Conservation (phyloP, 2,888 invertebrate species). For the Rhodophaea formosa region DNA sequence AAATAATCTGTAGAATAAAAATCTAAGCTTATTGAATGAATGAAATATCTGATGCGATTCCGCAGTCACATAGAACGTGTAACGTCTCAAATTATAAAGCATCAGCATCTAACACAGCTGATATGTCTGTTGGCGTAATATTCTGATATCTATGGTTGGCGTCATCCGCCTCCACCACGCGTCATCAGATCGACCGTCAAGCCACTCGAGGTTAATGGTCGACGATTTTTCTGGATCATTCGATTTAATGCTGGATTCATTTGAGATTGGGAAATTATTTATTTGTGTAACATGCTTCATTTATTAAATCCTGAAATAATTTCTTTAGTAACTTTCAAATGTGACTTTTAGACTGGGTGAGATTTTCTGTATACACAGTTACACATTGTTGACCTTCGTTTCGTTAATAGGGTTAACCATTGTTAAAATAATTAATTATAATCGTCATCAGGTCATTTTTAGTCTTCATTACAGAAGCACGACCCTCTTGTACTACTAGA, state of each 20-base stretch:
- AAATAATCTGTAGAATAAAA: not conserved
- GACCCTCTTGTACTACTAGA: too few species aligned
- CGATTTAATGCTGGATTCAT: constrained; percentile 21
- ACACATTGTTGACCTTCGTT: too few species aligned
- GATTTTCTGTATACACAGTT: too few species aligned
- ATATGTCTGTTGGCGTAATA: constrained; percentile 28
- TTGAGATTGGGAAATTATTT: not conserved
- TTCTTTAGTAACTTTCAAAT: too few species aligned
- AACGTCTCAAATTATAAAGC: constrained; percentile 14
- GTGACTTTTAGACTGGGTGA: too few species aligned
- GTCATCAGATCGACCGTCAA: constrained; percentile 25
- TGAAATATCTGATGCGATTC: not conserved
- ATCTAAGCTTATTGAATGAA: not conserved
- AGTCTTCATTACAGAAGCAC: too few species aligned
- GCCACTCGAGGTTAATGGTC: constrained; percentile 49
- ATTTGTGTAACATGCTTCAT: too few species aligned
- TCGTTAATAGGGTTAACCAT: too few species aligned
- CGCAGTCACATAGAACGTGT: not conserved
- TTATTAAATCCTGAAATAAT: too few species aligned
- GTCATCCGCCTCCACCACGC: constrained; percentile 32
- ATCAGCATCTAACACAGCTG: constrained; percentile 22
- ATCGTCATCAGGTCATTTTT: too few species aligned
- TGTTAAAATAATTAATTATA: too few species aligned
- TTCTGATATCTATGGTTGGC: too few species aligned
- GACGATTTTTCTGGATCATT: constrained; percentile 24